Percentiles rank a stretch among this genome's conserved stretches.
These are phyloP conservation scores for Recurvirostra avosetta DNA, from an alignment of 2,113 vertebrate genomes.

Conservation along the genomic window DNA sequence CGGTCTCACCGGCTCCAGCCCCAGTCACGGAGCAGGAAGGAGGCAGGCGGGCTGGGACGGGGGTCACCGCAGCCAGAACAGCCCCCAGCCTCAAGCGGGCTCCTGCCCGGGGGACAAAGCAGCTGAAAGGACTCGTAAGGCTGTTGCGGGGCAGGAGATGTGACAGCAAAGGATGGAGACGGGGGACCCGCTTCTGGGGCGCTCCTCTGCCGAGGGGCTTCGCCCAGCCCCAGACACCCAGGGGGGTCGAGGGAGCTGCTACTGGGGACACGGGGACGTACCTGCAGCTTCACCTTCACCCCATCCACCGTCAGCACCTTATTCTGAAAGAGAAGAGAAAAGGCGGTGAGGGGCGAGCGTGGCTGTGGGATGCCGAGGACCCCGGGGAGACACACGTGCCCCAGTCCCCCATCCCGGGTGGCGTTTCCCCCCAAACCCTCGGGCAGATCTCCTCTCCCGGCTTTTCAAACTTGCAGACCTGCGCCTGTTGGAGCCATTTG, in stretches of 20 bases:
- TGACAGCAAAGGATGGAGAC: accelerated
- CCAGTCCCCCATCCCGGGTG: accelerated
- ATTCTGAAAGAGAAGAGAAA: conserved; percentile 81
- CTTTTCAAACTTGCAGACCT: accelerated
- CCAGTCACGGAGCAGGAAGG: neutral
- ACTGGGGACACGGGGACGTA: conserved; percentile 17
- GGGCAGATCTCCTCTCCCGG: neutral
- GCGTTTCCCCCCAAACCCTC: accelerated
- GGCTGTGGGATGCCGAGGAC: accelerated
- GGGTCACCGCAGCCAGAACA: neutral
- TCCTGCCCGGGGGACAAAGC: neutral
- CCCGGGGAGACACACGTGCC: neutral
- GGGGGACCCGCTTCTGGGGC: neutral
- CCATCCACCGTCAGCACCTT: conserved; percentile 91
- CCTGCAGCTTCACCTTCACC: conserved; percentile 92
- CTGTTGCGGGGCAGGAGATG: neutral
- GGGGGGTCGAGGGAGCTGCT: neutral
- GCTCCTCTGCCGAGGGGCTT: neutral
- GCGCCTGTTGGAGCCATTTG: neutral
- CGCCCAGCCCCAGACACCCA: neutral
- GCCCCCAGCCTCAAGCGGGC: neutral
- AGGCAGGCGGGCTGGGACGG: neutral
- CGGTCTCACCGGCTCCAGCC: accelerated
- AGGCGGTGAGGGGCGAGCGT: accelerated
- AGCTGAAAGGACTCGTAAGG: neutral